Conservation (phyloP, 2,888 invertebrate genomes). For the Drosophila fulvimacula region DNA sequence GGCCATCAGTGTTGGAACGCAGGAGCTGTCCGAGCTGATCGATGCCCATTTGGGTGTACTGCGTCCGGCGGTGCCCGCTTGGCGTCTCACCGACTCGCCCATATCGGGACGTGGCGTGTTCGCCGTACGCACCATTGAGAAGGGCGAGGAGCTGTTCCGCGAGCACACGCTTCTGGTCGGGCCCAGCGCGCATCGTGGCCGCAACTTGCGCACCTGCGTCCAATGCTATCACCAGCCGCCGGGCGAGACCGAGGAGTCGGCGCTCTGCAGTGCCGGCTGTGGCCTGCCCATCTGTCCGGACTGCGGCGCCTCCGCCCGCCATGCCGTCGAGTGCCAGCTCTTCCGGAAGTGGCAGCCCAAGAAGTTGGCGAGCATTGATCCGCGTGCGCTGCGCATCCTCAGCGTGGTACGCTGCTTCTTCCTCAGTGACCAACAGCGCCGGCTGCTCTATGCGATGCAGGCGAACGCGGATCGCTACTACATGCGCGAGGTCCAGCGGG, state of each 20-base stretch:
- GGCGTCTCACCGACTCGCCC: slow-evolving; percentile 88
- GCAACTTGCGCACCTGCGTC: slow-evolving; percentile 87
- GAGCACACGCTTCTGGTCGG: slow-evolving; percentile 90
- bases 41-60: slow-evolving; percentile 76
- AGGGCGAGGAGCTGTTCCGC: slow-evolving; percentile 89
- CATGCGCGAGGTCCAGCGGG: slow-evolving; percentile 73
- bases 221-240: slow-evolving; percentile 87
- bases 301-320: slow-evolving; percentile 87
- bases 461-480: slow-evolving; percentile 82
- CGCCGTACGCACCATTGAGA: slow-evolving; percentile 87
- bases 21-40: slow-evolving; percentile 75
- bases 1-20: slow-evolving; percentile 65
- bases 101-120: slow-evolving; percentile 90
- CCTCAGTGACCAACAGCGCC: slow-evolving; percentile 74
- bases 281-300: slow-evolving; percentile 88
- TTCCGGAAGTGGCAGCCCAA: slow-evolving; percentile 87
- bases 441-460: slow-evolving; percentile 82
- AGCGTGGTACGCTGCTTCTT: slow-evolving; percentile 83
- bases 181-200: slow-evolving; percentile 86
- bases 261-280: slow-evolving; percentile 87
- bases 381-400: slow-evolving; percentile 78
- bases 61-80: slow-evolving; percentile 80
- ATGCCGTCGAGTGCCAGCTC: slow-evolving; percentile 88
- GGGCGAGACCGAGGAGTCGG: slow-evolving; percentile 71
- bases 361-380: slow-evolving; percentile 64